These are phyloP conservation scores for Nannospalax galili DNA, from an alignment of 2,113 vertebrate genomes.

Conservation along the genomic window DNA sequence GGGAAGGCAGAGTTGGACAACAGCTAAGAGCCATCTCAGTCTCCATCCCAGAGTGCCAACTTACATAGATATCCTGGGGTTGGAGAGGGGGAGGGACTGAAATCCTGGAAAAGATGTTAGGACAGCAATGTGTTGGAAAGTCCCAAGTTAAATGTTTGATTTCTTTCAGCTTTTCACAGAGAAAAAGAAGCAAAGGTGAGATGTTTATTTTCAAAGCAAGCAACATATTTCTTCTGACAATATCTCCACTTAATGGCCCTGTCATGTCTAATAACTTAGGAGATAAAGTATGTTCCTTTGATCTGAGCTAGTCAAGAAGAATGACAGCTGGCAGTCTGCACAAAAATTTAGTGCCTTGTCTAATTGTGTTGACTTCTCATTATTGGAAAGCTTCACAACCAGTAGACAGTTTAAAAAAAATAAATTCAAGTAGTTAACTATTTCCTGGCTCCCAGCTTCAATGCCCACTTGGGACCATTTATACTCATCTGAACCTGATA, in stretches of 20 bases:
- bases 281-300: conserved; percentile 78
- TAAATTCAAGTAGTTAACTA: conserved; percentile 74
- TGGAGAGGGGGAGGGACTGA: neutral
- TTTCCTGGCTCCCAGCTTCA: conserved; percentile 50
- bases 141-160: conserved; percentile 73
- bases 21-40: neutral
- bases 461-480: neutral
- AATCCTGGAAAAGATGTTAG: conserved; percentile 37
- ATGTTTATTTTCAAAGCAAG: conserved; percentile 83
- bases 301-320: conserved; percentile 78
- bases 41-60: neutral
- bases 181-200: conserved; percentile 78
- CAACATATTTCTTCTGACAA: conserved; percentile 82
- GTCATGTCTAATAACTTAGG: conserved; percentile 79
- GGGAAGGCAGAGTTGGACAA: neutral
- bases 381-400: conserved; percentile 75
- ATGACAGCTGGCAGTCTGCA: conserved; percentile 81
- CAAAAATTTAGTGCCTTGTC: conserved; percentile 78
- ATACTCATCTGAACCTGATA: neutral
- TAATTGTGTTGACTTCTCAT: conserved; percentile 82
- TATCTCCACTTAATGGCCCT: conserved; percentile 76
- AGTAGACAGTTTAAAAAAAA: conserved; percentile 38
- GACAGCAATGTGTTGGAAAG: conserved; percentile 40
- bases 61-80: neutral
- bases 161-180: conserved; percentile 74